A percentile compares a stretch with the other conserved stretches of the same genome.
Evolutionary conservation across 2,113 vertebrate species (phyloP).

Genomic region (Orthonyx spaldingii): DNA sequence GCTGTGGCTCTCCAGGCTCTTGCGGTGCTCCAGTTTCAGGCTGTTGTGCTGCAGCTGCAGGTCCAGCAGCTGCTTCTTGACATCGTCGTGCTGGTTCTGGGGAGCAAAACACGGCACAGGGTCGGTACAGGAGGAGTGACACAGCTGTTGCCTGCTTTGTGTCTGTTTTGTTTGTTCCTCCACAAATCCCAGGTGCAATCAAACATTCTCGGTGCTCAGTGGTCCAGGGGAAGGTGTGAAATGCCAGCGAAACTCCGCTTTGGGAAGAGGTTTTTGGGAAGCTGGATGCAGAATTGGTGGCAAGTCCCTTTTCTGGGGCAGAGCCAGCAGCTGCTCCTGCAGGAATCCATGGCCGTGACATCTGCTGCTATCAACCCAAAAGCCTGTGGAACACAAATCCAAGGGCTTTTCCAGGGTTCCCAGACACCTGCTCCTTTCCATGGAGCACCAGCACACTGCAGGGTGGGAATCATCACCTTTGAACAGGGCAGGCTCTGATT

Average conservation of each 20-base stretch:
- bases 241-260: background rate
- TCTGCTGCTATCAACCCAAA: background rate
- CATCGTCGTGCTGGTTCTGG: constrained; percentile 72
- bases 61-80: constrained; percentile 70
- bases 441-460: accelerated
- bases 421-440: background rate
- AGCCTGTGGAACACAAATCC: background rate
- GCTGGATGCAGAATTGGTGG: background rate
- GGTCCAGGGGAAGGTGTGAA: background rate
- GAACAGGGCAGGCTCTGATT: no score
- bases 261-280: background rate
- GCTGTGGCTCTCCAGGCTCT: constrained; percentile 43
- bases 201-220: background rate
- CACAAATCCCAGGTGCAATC: background rate
- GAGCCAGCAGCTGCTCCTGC: background rate
- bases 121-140: background rate
- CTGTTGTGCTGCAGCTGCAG: constrained; percentile 71
- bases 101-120: background rate
- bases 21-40: constrained; percentile 64
- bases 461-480: background rate
- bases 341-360: background rate
- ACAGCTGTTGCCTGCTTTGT: background rate
- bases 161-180: background rate
- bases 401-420: background rate
- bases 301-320: background rate